Conservation (phyloP, 2,113 vertebrate genomes). For the Grammomys surdaster region DNA sequence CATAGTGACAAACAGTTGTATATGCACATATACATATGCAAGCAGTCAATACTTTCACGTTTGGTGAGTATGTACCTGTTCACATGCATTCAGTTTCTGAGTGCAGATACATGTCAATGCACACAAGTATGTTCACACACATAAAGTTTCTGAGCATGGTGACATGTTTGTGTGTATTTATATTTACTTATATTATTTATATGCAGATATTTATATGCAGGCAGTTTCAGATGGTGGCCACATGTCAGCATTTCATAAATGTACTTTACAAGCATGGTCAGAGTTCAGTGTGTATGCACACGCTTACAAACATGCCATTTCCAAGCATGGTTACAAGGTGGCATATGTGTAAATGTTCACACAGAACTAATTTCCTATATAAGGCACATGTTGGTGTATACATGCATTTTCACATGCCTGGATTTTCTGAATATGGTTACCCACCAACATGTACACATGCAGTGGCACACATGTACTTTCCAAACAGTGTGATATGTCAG, state of each 20-base stretch:
- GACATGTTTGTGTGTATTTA: too few species aligned
- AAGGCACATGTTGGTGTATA: background rate
- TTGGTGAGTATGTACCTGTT: background rate
- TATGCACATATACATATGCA: background rate
- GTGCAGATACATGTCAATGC: background rate
- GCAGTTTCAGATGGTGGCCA: too few species aligned
- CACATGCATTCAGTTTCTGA: background rate
- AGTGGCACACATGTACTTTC: background rate
- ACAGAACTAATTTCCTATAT: background rate
- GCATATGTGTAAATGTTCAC: background rate
- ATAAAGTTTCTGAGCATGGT: background rate
- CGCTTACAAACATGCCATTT: background rate
- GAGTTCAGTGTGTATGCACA: background rate
- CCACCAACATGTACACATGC: background rate
- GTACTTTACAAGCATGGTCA: too few species aligned
- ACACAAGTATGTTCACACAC: background rate
- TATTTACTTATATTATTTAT: too few species aligned
- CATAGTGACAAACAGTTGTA: background rate
- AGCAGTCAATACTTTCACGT: background rate
- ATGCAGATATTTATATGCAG: too few species aligned
- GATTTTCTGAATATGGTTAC: background rate
- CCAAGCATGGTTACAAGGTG: background rate
- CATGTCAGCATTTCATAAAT: too few species aligned
- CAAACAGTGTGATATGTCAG: background rate
- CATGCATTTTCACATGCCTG: background rate